phyloP scores from a whole-genome alignment of 2,797 vertebrate species.

The Enteromius afrohamiltoni region DNA sequence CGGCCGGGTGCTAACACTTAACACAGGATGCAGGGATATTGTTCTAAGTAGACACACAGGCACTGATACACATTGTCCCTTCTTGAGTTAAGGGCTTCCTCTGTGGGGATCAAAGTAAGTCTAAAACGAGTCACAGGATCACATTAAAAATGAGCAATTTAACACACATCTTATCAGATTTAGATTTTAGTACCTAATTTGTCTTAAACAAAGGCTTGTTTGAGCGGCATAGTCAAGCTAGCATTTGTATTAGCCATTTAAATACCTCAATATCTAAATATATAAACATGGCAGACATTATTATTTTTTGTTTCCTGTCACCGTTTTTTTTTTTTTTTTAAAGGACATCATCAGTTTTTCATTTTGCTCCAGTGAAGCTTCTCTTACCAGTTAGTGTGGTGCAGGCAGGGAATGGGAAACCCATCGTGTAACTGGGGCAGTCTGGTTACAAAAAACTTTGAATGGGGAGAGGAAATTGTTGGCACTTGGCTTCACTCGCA shows the following conservation, averaged over 20 bases:
- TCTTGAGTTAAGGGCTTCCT: constrained; percentile 49
- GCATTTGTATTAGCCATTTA: neutral
- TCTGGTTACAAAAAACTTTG: neutral
- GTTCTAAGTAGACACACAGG: constrained; percentile 44
- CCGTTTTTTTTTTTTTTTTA: neutral
- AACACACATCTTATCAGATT: neutral
- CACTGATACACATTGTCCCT: constrained; percentile 22
- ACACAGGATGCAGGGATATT: constrained; percentile 64
- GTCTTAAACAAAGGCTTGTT: neutral
- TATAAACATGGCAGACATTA: no score
- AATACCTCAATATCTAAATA: neutral
- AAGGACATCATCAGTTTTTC: neutral
- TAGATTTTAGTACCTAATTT: neutral
- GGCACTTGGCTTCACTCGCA: neutral
- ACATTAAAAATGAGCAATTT: neutral
- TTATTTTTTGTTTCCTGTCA: neutral
- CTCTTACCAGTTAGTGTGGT: neutral
- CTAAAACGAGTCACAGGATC: constrained; percentile 22
- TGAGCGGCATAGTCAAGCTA: neutral
- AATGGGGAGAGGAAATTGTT: neutral
- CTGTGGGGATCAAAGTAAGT: constrained; percentile 29
- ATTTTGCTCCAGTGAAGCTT: neutral
- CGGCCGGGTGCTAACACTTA: constrained; percentile 77
- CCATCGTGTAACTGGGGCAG: neutral
- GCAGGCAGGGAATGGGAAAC: neutral